Evolutionary conservation across 2,113 vertebrate species (phyloP).

Genomic region (Ibidorhyncha struthersii): DNA sequence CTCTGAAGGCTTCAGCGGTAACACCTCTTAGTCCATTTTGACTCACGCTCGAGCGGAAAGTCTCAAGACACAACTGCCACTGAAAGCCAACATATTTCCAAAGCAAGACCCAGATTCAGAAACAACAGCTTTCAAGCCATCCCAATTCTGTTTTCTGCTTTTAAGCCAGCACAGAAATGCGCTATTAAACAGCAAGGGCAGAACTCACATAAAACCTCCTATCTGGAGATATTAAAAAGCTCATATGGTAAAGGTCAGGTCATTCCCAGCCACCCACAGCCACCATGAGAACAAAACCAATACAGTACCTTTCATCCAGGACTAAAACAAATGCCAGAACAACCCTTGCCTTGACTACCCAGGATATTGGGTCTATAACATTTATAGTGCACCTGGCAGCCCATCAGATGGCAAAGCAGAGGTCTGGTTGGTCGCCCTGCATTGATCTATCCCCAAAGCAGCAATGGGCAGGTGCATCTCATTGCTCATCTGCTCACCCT

Average conservation of each 20-base stretch:
- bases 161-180: background rate
- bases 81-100: rapidly evolving
- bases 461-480: background rate
- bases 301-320: background rate
- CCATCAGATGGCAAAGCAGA: background rate
- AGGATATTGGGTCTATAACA: rapidly evolving
- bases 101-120: background rate
- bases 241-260: background rate
- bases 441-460: background rate
- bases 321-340: rapidly evolving
- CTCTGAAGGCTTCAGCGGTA: background rate
- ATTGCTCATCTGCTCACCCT: background rate
- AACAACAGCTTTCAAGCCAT: background rate
- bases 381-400: background rate
- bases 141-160: background rate
- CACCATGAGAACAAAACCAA: rapidly evolving
- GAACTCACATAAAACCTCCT: background rate
- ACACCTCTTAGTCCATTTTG: background rate
- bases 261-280: background rate
- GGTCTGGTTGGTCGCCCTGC: background rate
- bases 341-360: rapidly evolving
- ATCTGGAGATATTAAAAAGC: background rate
- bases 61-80: too few species aligned
- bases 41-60: background rate
- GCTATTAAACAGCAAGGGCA: background rate